A percentile compares a stretch with the other conserved stretches of the same genome.
phyloP scores from a whole-genome alignment of 2,113 vertebrate genomes.

The Perccottus glenii region DNA sequence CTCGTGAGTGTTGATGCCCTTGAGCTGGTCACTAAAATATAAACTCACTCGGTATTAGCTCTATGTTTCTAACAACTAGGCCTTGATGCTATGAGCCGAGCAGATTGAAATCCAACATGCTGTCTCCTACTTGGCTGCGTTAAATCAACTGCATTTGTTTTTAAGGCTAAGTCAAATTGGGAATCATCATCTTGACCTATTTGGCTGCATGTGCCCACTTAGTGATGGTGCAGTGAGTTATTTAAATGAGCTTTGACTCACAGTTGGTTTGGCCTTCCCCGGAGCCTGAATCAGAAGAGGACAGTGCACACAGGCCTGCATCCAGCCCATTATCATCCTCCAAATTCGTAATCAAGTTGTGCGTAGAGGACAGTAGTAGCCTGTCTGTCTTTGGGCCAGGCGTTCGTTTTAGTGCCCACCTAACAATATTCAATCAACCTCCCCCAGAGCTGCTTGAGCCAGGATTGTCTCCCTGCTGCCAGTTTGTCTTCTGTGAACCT shows the following conservation, averaged over 20 bases:
- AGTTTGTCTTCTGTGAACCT: conserved; percentile 43
- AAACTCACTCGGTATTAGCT: conserved; percentile 50
- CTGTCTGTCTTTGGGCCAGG: conserved; percentile 33
- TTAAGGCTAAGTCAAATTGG: conserved; percentile 38
- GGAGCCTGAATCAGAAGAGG: conserved; percentile 61
- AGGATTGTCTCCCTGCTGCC: conserved; percentile 40
- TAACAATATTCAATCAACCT: conserved; percentile 59
- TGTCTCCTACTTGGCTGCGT: conserved; percentile 46
- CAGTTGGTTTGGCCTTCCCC: conserved; percentile 58
- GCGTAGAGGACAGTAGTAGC: conserved; percentile 50
- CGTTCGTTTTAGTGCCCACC: conserved; percentile 38
- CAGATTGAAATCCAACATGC: conserved; percentile 46
- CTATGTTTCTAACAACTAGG: conserved; percentile 44
- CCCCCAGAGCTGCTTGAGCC: conserved; percentile 37
- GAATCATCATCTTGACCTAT: conserved; percentile 60
- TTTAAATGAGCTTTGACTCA: conserved; percentile 76
- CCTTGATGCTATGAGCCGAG: conserved; percentile 42
- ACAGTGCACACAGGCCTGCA: conserved; percentile 43
- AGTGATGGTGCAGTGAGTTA: conserved; percentile 71
- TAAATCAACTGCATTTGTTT: conserved; percentile 28
- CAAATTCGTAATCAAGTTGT: conserved; percentile 66
- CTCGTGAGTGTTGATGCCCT: conserved; percentile 54
- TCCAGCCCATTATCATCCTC: conserved; percentile 62
- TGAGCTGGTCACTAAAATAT: conserved; percentile 58
- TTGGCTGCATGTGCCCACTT: conserved; percentile 60